These are phyloP conservation scores for Eubucco bourcierii DNA, from an alignment of 2,113 vertebrate species.

Conservation along the genomic window DNA sequence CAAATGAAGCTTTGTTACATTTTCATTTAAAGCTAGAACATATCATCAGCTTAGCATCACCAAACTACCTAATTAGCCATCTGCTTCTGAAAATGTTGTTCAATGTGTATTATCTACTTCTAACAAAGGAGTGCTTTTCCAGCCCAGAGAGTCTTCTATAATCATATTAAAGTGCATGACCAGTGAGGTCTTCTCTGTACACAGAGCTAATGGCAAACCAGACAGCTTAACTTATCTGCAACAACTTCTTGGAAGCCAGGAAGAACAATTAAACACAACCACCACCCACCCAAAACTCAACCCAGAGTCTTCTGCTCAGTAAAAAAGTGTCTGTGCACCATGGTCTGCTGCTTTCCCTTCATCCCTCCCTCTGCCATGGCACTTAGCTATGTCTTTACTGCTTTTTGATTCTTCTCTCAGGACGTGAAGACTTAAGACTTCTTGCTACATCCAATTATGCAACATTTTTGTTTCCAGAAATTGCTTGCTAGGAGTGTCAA, in stretches of 20 bases:
- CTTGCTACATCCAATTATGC: neutral
- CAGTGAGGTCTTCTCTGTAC: neutral
- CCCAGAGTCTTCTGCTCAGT: neutral
- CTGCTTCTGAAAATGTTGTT: slow-evolving; percentile 40
- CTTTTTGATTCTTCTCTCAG: neutral
- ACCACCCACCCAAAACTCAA: neutral
- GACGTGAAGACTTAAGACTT: neutral
- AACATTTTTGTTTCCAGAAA: neutral
- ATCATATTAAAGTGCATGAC: neutral
- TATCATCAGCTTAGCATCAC: slow-evolving; percentile 18
- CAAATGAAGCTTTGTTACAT: slow-evolving; percentile 48
- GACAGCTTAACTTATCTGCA: neutral
- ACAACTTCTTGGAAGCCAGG: neutral
- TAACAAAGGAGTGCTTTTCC: slow-evolving; percentile 18
- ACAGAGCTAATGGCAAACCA: neutral
- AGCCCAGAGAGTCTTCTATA: neutral
- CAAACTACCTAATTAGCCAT: slow-evolving; percentile 60
- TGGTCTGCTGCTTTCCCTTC: neutral
- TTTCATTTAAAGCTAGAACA: slow-evolving; percentile 69
- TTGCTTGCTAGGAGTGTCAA: neutral
- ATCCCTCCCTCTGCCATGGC: neutral
- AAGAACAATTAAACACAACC: neutral
- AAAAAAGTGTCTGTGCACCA: neutral
- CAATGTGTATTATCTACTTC: slow-evolving; percentile 39
- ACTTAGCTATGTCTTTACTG: neutral